phyloP scores from a whole-genome alignment of 1,140 invertebrate species.

The Lutraria rhynchaena region DNA sequence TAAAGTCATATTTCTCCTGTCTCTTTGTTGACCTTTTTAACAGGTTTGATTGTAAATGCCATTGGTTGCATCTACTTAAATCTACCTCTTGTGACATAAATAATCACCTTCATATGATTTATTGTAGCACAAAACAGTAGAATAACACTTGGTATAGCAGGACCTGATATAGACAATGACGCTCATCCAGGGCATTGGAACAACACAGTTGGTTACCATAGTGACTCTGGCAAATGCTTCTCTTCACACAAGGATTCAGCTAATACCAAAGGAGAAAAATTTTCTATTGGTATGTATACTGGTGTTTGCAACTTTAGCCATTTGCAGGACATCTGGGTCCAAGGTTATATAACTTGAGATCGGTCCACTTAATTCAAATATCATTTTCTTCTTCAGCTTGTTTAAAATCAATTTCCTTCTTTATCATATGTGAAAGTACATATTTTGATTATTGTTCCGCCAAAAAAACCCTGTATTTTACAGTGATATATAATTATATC shows the following conservation, averaged over 20 bases:
- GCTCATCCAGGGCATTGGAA: constrained; percentile 79
- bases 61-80: no score
- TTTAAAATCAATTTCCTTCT: background rate
- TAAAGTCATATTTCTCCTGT: no score
- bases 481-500: no score
- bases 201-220: constrained; percentile 80
- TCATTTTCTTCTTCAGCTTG: background rate
- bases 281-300: constrained; percentile 72
- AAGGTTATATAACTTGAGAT: background rate
- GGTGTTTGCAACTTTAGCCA: background rate
- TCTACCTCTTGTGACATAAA: no score
- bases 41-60: no score
- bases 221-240: constrained; percentile 77
- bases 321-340: background rate
- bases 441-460: no score
- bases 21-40: no score
- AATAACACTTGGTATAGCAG: constrained; percentile 81
- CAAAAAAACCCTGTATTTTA: no score
- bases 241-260: constrained; percentile 76
- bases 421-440: no score
- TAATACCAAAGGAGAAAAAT: constrained; percentile 78
- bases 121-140: constrained; percentile 73
- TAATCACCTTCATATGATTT: no score
- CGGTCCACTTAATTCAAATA: background rate
- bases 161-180: constrained; percentile 78